phyloP scores from a whole-genome alignment of 2,113 vertebrate genomes.

The Chascanopsetta lugubris region DNA sequence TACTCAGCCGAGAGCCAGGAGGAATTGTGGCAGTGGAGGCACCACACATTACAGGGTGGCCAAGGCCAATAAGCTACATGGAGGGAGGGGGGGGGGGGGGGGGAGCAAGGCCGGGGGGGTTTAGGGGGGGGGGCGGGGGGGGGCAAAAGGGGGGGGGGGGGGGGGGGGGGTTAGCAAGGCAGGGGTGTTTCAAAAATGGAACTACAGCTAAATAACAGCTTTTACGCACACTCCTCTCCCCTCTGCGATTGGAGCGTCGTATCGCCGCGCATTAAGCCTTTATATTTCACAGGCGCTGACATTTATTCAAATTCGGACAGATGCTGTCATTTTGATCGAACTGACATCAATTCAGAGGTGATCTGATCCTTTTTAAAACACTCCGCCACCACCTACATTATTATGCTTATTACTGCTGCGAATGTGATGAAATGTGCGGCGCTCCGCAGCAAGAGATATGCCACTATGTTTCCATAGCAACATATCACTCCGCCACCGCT shows the following conservation, averaged over 20 bases:
- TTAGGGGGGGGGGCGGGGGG: slow-evolving; percentile 55
- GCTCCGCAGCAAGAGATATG: slow-evolving; percentile 56
- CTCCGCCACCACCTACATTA: slow-evolving; percentile 51
- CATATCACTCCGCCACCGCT: slow-evolving; percentile 63
- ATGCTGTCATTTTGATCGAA: slow-evolving; percentile 47
- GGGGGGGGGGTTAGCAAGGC: slow-evolving; percentile 66
- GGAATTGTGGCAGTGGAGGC: slow-evolving; percentile 81
- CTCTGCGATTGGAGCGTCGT: slow-evolving; percentile 28
- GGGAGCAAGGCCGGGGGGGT: too few species aligned
- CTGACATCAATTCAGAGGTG: slow-evolving; percentile 42
- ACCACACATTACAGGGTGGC: slow-evolving; percentile 78
- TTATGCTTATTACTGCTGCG: slow-evolving; percentile 61
- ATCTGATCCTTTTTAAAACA: slow-evolving; percentile 61
- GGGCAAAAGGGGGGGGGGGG: slow-evolving; percentile 55
- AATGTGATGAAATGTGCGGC: slow-evolving; percentile 58
- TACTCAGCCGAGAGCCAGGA: slow-evolving; percentile 76
- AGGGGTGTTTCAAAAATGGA: slow-evolving; percentile 60
- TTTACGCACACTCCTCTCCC: slow-evolving; percentile 35
- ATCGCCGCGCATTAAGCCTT: slow-evolving; percentile 31
- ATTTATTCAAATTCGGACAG: slow-evolving; percentile 52
- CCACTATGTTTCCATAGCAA: slow-evolving; percentile 76
- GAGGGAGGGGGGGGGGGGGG: slow-evolving; percentile 56
- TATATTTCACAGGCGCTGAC: slow-evolving; percentile 22
- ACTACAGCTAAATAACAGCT: slow-evolving; percentile 64
- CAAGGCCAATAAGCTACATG: slow-evolving; percentile 78